Evolutionary conservation across 2,888 invertebrate genomes (phyloP), one percentile per base, ranked within the genome.

Genomic region (Pyrrhopygopsis socrates): DNA sequence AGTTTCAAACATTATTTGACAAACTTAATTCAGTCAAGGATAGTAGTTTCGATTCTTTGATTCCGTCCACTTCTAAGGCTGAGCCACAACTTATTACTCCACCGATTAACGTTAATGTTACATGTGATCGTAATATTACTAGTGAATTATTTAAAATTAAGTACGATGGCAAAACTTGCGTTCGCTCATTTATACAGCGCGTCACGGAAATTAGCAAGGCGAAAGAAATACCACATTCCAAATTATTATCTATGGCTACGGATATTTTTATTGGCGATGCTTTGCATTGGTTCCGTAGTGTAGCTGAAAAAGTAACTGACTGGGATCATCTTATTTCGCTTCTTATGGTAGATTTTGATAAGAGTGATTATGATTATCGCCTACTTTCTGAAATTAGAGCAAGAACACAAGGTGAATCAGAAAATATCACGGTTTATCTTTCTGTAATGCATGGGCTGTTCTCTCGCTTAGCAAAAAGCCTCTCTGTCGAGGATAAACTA

Each of bases 81-180:
- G 27, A 60, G 60, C 29, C 29, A 15, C 60, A 60, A 60, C 2
- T 60, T 27, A 29, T 8, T 15, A 11, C 4, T 45, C 45, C 45
- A 15, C 45, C 45, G 15, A 45, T 45, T 45, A 45, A 45, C 15
- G 63, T 71, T 5, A 63, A 18, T n/a, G 65, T 20, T 34, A 6
- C 54, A n/a, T 54, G 54, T 54, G 54, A 54, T n/a, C 54, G 54
- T 54, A 38, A 67, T 58, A 45, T 54, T n/a, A 63, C 63, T 58
- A 58, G n/a, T 54, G 45, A 41, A 27, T 54, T 50, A 50, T 41
- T 45, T 45, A 73, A 41, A n/a, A 54, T 24, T 90, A 74, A 87
- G 13, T 54, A n/a, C n/a, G 54, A 54, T 54, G 54, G n/a, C 4
- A 54, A 54, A n/a, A 54, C n/a, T 6, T 54, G 54, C 54, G 54